Evolutionary conservation across 2,888 invertebrate species (phyloP).

Genomic region (Callimorpha dominula): DNA sequence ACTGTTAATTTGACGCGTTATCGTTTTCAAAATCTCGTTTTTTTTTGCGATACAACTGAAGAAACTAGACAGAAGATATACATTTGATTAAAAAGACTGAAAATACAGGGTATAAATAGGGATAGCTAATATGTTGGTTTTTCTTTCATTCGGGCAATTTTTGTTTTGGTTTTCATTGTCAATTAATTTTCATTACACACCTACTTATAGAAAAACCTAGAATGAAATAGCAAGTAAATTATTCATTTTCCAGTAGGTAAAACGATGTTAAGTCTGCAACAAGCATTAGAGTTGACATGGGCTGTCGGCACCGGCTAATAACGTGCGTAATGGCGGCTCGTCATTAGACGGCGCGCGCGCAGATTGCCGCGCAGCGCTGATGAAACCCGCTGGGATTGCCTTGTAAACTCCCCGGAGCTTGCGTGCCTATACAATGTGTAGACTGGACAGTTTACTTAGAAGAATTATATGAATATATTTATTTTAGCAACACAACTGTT

Average conservation of each 20-base stretch:
- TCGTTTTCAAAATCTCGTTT: not conserved
- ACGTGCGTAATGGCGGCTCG: constrained; percentile 75
- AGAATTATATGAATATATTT: not conserved
- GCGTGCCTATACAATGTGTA: constrained; percentile 51
- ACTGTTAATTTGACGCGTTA: not conserved
- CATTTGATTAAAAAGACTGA: not conserved
- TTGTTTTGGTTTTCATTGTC: no score
- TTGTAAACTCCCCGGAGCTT: constrained; percentile 75
- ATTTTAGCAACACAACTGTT: no score
- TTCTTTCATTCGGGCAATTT: not conserved
- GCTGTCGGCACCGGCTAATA: constrained; percentile 70
- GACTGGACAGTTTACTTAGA: constrained; percentile 47
- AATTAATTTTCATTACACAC: not conserved
- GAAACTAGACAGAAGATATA: not conserved
- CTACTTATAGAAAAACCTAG: not conserved
- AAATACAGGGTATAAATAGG: not conserved
- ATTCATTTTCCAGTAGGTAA: not conserved
- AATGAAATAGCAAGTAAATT: not conserved
- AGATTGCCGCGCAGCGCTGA: constrained; percentile 76
- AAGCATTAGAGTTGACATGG: constrained; percentile 59
- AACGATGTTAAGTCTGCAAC: constrained; percentile 39
- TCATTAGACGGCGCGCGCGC: constrained; percentile 78
- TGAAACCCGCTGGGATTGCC: constrained; percentile 81
- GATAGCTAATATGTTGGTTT: not conserved
- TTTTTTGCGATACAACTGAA: not conserved